A percentile compares a stretch with the other conserved stretches of the same genome.
phyloP scores from a whole-genome alignment of 2,888 invertebrate genomes.

The Choristoneura rosaceana region DNA sequence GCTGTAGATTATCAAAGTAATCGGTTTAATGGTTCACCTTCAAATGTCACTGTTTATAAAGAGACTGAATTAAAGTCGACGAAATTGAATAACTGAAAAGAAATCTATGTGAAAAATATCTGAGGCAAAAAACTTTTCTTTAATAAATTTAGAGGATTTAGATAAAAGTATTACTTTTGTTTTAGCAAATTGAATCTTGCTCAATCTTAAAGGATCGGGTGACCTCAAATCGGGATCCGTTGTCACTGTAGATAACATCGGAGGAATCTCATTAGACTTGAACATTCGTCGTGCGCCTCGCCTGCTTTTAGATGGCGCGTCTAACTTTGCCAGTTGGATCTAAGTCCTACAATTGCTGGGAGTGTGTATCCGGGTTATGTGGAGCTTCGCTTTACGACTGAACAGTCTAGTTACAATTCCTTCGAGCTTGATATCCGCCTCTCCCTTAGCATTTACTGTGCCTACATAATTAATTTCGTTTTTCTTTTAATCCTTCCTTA shows the following conservation, averaged over 20 bases:
- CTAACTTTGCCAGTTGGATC: conserved; percentile 67
- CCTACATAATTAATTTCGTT: background rate
- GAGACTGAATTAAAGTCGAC: background rate
- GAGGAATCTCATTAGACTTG: conserved; percentile 81
- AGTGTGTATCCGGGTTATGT: conserved; percentile 38
- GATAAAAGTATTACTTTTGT: conserved; percentile 72
- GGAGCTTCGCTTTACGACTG: conserved; percentile 34
- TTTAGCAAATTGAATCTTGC: conserved; percentile 81
- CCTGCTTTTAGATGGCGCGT: conserved; percentile 67
- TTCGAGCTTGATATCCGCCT: conserved; percentile 17
- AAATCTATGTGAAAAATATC: conserved; percentile 18
- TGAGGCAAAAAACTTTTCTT: conserved; percentile 22
- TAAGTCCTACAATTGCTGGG: conserved; percentile 64
- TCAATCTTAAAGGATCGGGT: conserved; percentile 77
- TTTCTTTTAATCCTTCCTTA: no score
- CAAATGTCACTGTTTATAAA: background rate
- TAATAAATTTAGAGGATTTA: conserved; percentile 56
- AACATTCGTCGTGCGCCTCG: conserved; percentile 65
- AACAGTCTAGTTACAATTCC: conserved; percentile 22
- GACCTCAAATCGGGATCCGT: conserved; percentile 83
- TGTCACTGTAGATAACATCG: conserved; percentile 81
- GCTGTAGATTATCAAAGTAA: background rate
- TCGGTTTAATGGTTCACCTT: background rate
- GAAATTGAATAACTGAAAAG: conserved; percentile 19
- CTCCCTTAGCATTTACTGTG: background rate